Evolutionary conservation across 2,113 vertebrate species (phyloP).

Genomic region (Bos taurus): ARS-UCD2.0 NC_037342.1:52581501-52582000

Average conservation of each 20-base stretch:
- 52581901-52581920: background rate
- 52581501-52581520: background rate
- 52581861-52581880: background rate
- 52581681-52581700: background rate
- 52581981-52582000: background rate
- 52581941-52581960: background rate
- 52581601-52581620: background rate
- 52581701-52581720: background rate
- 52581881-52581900: constrained; percentile 9
- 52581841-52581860: background rate
- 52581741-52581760: background rate
- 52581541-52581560: background rate
- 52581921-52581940: background rate
- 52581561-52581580: background rate
- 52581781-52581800: background rate
- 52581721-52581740: background rate
- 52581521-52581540: background rate
- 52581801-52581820: background rate
- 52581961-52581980: background rate
- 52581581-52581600: background rate
- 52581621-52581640: background rate
- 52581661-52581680: background rate
- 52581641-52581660: background rate
- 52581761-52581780: background rate
- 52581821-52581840: background rate